phyloP scores from a whole-genome alignment of 1,140 invertebrate genomes.

The Neodiprion virginianus region DNA sequence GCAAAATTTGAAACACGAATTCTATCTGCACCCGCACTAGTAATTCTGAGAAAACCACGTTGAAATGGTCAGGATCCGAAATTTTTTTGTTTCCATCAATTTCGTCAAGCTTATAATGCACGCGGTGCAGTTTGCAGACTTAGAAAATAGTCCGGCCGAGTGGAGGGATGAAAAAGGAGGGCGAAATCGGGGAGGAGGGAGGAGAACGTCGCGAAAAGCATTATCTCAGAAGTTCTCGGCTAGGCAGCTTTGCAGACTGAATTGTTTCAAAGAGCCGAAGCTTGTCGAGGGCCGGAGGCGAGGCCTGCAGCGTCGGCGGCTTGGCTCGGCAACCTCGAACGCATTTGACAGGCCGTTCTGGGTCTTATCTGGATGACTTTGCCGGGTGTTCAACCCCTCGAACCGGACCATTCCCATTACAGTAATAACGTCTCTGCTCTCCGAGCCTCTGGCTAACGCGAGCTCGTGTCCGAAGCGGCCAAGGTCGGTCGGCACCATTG shows the following conservation, averaged over 20 bases:
- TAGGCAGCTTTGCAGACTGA: not conserved
- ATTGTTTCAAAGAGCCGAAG: not conserved
- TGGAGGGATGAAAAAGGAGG: conserved; percentile 11
- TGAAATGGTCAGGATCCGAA: too few relatives aligned
- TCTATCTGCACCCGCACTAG: too few relatives aligned
- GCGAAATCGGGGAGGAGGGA: conserved; percentile 15
- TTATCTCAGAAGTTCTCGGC: not conserved
- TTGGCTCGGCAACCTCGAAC: not conserved
- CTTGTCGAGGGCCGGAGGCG: not conserved
- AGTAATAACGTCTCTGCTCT: not conserved
- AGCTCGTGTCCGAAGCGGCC: not conserved
- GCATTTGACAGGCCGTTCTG: not conserved
- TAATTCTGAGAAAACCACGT: too few relatives aligned
- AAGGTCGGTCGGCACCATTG: not conserved
- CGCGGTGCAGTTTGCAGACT: not conserved
- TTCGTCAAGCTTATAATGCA: too few relatives aligned
- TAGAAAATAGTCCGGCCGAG: not conserved
- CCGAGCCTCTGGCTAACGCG: not conserved
- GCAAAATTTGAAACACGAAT: too few relatives aligned
- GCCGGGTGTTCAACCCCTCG: not conserved
- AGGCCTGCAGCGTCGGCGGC: not conserved
- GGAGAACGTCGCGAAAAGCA: conserved; percentile 9
- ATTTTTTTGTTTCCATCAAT: too few relatives aligned
- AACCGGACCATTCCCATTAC: not conserved
- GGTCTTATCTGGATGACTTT: not conserved